Evolutionary conservation across 2,888 invertebrate species (phyloP), one percentile per base, ranked within the genome.

Genomic region (Euplagia quadripunctaria): DNA sequence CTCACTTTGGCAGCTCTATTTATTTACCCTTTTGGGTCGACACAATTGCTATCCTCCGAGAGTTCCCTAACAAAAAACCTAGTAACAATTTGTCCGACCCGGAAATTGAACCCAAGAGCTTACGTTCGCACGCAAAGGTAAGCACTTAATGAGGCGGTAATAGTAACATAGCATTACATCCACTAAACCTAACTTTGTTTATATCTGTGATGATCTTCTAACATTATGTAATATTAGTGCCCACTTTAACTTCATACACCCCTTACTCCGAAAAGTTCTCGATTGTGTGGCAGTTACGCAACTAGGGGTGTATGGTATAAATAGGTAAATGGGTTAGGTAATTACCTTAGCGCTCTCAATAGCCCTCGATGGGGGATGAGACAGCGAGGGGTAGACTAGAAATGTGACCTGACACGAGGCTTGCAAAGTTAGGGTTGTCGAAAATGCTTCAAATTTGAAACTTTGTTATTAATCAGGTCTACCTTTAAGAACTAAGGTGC

Each of bases 311-410:
- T 82, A 82, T 80, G 77, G 78, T 81, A 84, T 80, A 80, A 84
- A 80, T 84, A 82, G 83, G 76, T 76, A 81, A 79, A 74, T 77
- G 82, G 78, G 81, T 77, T 70, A 75, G 78, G 84, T 82, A 84
- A 83, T 83, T 81, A 85, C 81, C 78, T 78, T 75, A 67, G 70
- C 67, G 72, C 71, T 70, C 74, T 73, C 41, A 52, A 67, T 55
- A 52, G 42, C 12, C 52, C 51, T 17, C 79, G 77, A 79, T 81
- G 76, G 72, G 74, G 80, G 74, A 75, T 82, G 80, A 80, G 76
- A 66, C 82, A 74, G 72, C 70, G 73, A 75, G 72, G 78, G 82
- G 74, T 74, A 68, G 61, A 63, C 63, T 72, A 65, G 77, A 71
- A 68, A 70, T 49, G 20, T 31, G 68, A 73, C 58, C 64, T 78